phyloP scores from a whole-genome alignment of 1,140 invertebrate species.

The Thalassaphorura encarpata region DNA sequence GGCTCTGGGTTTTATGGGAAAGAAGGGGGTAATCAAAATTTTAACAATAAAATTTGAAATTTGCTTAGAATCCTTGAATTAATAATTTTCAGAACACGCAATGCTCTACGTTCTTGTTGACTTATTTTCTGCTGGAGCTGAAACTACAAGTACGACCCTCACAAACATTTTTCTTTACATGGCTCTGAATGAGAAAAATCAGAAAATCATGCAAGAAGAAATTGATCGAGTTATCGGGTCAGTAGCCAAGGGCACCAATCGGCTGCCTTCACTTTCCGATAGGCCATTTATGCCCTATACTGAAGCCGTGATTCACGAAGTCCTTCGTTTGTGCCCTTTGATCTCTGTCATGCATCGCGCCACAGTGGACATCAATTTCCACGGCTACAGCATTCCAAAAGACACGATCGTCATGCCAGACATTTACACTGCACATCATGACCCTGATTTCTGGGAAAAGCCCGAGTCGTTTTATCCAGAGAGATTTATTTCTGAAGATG shows the following conservation, averaged over 20 bases:
- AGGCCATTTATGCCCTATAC: slow-evolving; percentile 34
- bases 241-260: slow-evolving; percentile 52
- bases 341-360: slow-evolving; percentile 3
- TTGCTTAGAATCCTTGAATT: neutral
- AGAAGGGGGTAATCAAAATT: neutral
- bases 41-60: no score
- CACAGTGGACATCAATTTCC: slow-evolving; percentile 28
- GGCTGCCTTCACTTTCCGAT: slow-evolving; percentile 42
- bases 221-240: slow-evolving; percentile 63
- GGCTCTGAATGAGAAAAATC: slow-evolving; percentile 33
- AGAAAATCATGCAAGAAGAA: slow-evolving; percentile 64
- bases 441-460: slow-evolving; percentile 37
- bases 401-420: slow-evolving; percentile 38
- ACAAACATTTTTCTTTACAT: slow-evolving; percentile 2
- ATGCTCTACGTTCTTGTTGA: neutral
- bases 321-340: slow-evolving; percentile 5
- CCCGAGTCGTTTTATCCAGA: slow-evolving; percentile 41
- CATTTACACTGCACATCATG: slow-evolving; percentile 38
- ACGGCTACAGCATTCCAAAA: slow-evolving; percentile 36
- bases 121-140: slow-evolving; percentile 2
- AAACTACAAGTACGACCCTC: slow-evolving; percentile 7
- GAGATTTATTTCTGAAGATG: slow-evolving; percentile 37
- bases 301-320: slow-evolving; percentile 24
- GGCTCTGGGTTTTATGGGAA: slow-evolving; percentile 1
- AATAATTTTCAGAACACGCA: neutral